A percentile compares a stretch with the other conserved stretches of the same genome.
These are phyloP conservation scores for Eptesicus fuscus DNA, from an alignment of 2,113 vertebrate genomes.

Conservation along the genomic window DNA sequence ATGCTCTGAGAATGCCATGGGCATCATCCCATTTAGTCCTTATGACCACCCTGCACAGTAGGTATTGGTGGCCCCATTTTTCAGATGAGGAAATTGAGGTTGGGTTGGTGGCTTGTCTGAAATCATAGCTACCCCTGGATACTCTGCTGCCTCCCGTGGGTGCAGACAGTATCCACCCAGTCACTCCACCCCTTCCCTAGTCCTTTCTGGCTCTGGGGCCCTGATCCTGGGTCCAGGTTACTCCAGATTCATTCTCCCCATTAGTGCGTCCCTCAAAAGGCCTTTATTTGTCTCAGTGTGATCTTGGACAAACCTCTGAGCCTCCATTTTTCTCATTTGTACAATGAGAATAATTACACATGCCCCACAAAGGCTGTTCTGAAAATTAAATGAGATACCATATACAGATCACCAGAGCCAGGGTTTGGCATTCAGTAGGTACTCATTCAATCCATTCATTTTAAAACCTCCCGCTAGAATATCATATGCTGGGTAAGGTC, in stretches of 20 bases:
- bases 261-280: not conserved
- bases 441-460: not conserved
- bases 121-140: not conserved
- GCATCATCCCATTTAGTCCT: not conserved
- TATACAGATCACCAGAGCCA: not conserved
- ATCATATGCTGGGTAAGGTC: too few species aligned
- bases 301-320: not conserved
- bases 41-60: accelerated
- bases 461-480: not conserved
- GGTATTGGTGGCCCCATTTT: not conserved
- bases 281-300: not conserved
- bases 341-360: not conserved
- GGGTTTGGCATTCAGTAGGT: not conserved
- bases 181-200: not conserved
- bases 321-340: not conserved
- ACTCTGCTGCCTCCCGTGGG: not conserved
- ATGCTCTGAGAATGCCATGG: not conserved
- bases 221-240: not conserved
- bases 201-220: not conserved
- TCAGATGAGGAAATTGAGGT: constrained; percentile 2
- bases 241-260: not conserved
- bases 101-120: not conserved
- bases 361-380: not conserved
- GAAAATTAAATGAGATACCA: not conserved
- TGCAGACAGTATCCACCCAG: not conserved